These are phyloP conservation scores for Hemiscyllium ocellatum DNA, from an alignment of 2,113 vertebrate species.

Conservation along the genomic window DNA sequence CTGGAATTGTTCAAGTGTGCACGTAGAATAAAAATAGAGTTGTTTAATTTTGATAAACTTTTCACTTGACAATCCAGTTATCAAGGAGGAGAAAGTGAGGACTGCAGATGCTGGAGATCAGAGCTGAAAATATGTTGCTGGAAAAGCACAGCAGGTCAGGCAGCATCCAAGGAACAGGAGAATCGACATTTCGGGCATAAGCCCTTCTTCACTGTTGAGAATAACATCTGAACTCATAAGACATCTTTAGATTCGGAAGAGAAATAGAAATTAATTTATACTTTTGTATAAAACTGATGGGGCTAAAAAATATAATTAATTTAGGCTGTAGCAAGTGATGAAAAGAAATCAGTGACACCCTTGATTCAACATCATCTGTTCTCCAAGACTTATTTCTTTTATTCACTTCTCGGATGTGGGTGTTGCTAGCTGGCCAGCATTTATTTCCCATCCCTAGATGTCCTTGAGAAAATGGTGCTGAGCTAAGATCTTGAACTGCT, in stretches of 20 bases:
- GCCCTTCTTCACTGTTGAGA: background rate
- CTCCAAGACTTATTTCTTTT: background rate
- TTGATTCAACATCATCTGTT: background rate
- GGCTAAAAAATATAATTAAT: background rate
- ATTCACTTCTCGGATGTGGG: too few species aligned
- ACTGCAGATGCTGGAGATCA: too few species aligned
- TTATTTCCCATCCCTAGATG: too few species aligned
- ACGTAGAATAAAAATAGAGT: background rate
- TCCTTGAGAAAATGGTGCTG: too few species aligned
- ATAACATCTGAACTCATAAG: background rate
- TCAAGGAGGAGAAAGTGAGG: too few species aligned
- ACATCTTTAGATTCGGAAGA: background rate
- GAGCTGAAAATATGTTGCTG: too few species aligned
- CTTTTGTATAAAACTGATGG: background rate
- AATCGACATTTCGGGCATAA: too few species aligned
- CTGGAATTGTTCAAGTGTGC: background rate
- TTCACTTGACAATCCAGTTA: background rate
- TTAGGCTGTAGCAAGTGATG: background rate
- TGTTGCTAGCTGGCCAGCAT: too few species aligned
- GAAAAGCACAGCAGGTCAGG: too few species aligned
- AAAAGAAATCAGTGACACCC: background rate
- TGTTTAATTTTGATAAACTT: background rate
- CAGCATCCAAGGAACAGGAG: too few species aligned
- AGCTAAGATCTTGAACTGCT: too few species aligned
- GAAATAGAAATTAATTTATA: background rate